Percentiles rank a stretch among this genome's conserved stretches.
phyloP scores from a whole-genome alignment of 2,888 invertebrate genomes.

The Graphium colonna region DNA sequence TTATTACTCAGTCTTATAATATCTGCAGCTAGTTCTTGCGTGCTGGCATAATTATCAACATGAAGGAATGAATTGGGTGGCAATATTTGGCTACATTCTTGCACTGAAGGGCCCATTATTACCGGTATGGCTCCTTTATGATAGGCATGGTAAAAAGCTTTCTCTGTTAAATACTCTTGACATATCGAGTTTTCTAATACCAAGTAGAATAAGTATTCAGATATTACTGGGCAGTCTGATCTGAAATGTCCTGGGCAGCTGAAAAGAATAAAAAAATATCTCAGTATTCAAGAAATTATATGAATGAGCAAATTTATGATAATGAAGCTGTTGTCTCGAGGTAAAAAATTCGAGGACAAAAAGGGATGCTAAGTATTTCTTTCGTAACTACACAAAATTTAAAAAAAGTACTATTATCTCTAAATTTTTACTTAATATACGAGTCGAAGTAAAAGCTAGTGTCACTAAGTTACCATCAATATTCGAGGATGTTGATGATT shows the following conservation, averaged over 20 bases:
- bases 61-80: slow-evolving; percentile 83
- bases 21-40: slow-evolving; percentile 73
- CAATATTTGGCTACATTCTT: slow-evolving; percentile 70
- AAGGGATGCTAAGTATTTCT: no score
- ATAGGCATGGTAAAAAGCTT: slow-evolving; percentile 83
- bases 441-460: no score
- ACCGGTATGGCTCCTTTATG: slow-evolving; percentile 82
- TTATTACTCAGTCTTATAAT: slow-evolving; percentile 64
- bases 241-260: slow-evolving; percentile 83
- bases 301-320: no score
- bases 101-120: slow-evolving; percentile 80
- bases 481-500: no score
- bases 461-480: no score
- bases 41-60: slow-evolving; percentile 73
- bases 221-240: slow-evolving; percentile 77
- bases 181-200: slow-evolving; percentile 86
- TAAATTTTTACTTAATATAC: no score
- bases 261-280: slow-evolving; percentile 36
- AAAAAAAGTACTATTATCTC: neutral
- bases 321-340: no score
- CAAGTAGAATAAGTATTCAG: slow-evolving; percentile 83
- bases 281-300: no score
- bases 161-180: slow-evolving; percentile 85
- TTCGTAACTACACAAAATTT: no score
- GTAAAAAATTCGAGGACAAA: no score